Base-by-base conservation (phyloP, 2,113 vertebrate genomes). In the Laterallus jamaicensis region DNA sequence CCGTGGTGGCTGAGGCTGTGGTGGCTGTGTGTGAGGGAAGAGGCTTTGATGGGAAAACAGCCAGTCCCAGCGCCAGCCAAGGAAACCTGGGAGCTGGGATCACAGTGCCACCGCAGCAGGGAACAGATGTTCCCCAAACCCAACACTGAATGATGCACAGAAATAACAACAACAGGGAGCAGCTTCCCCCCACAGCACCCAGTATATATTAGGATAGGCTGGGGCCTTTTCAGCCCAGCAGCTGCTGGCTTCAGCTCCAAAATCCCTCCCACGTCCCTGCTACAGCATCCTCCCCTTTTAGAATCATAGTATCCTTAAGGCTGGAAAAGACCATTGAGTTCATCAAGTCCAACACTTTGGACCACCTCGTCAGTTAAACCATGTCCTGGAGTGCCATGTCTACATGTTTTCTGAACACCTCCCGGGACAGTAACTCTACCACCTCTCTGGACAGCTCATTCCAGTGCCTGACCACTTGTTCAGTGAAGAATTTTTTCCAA, bases 31-130 rank as follows among this genome's bases (percentile, higher is more conserved):
- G 22, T 0, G 1, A 84, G 40, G 32, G 15, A 50, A 2, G 1
- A 54, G 32, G 76, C 35, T 86, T 59, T 80, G 58, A 11, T 3
- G 19, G 31, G 64, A 26, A 62, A 62, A 54, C 1, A 5, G 18
- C 39, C 56, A 44, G 3, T 39, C 55, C 59, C 4, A 3, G 22
- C 1, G 0, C 28, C 25, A 86, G 76, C 35, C 44, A 80, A 35
- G 40, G 55, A 81, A 74, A 73, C 25, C 18, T 0, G 0, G 50
- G 39, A 91, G 22, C 29, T 44, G 26, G 22, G 55, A 37, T 4
- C 10, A 20, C 1, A 2, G 17, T 0, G 0, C 2, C 3, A 29
- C 14, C 26, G 31, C 0, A 5, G n/a, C 3, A 4, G 35, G 56
- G n/a, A 82, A 71, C 0, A 1, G 71, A 44, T 6, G 6, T 22